Evolutionary conservation across 2,888 invertebrate species (phyloP).

Genomic region (Empis livida): DNA sequence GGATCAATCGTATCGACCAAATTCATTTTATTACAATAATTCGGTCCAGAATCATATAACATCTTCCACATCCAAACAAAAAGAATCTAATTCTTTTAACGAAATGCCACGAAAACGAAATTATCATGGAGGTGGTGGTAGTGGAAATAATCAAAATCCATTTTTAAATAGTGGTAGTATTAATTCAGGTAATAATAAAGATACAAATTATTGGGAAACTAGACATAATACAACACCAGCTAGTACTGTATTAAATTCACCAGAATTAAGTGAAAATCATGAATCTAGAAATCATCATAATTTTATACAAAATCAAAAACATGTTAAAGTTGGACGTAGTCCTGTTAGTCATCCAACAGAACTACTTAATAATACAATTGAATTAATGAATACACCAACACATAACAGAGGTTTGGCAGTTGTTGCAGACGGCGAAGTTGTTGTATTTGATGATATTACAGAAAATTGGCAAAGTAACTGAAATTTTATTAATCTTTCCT

Average conservation of each 20-base stretch:
- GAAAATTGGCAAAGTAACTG: slow-evolving; percentile 63
- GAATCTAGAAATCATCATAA: slow-evolving; percentile 10
- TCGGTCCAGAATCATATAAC: background rate
- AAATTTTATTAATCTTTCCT: background rate
- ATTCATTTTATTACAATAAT: background rate
- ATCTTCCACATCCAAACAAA: background rate
- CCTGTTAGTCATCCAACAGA: slow-evolving; percentile 21
- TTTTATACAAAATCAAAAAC: slow-evolving; percentile 19
- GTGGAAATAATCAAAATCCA: slow-evolving; percentile 22
- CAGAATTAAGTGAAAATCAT: slow-evolving; percentile 23
- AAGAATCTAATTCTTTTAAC: slow-evolving; percentile 14
- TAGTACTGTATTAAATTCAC: slow-evolving; percentile 26
- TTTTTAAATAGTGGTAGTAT: slow-evolving; percentile 17
- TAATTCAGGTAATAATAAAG: background rate
- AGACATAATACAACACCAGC: slow-evolving; percentile 23
- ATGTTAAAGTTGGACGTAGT: slow-evolving; percentile 26
- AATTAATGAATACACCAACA: slow-evolving; percentile 7
- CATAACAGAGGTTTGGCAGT: slow-evolving; percentile 34
- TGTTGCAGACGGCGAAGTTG: slow-evolving; percentile 61
- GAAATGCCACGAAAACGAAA: slow-evolving; percentile 31
- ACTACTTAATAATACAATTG: slow-evolving; percentile 1
- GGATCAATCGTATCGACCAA: background rate
- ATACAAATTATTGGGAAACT: slow-evolving; percentile 26
- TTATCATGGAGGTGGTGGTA: slow-evolving; percentile 3
- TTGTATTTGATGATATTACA: slow-evolving; percentile 75